Evolutionary conservation across 2,797 vertebrate species (phyloP), one percentile per base, ranked within the genome.

Genomic region (Oceanodroma leucorhoa): DNA sequence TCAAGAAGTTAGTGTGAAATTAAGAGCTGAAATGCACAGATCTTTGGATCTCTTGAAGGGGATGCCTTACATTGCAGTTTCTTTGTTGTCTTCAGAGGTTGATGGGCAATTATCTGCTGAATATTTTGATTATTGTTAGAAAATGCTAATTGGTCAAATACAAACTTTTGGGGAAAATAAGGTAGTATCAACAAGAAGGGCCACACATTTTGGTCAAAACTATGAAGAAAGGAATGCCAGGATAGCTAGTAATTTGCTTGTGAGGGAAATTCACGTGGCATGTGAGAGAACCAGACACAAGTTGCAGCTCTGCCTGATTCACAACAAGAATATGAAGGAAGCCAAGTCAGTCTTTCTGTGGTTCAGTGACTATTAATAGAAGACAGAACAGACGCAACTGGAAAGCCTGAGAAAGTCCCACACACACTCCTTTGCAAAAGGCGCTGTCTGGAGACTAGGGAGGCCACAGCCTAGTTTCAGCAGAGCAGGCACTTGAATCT

Each of bases 291-390:
- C 15, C 54, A 82, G 93, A 70, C 15, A n/a, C 16, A 66, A 72
- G 92, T 60, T 18, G 40, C 43, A 66, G 77, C 71, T 79, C 86
- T 70, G 83, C 86, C 93, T 95, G 93, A 96, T 94, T 97, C 92
- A 97, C 96, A 95, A 95, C 88, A 76, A 92, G 95, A 96, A 88
- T 60, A 72, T 20, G 77, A 97, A 93, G 96, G 94, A 95, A 97
- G 93, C 81, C 86, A 79, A 95, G 86, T 97, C 96, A 95, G 95
- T 95, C 93, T 95, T 96, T 92, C 95, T 97, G 96, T 94, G 96
- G 95, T 96, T 95, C 94, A 83, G 67, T 87, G 92, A 95, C 86
- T 95, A 60, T 79, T 89, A 82, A 89, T 29, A 89, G 34, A 84
- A 84, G 81, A 29, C 55, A 90, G 83, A 93, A 83, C 71, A 93